Conservation (phyloP, 1,140 invertebrate genomes). For the Drosophila pandora region DNA sequence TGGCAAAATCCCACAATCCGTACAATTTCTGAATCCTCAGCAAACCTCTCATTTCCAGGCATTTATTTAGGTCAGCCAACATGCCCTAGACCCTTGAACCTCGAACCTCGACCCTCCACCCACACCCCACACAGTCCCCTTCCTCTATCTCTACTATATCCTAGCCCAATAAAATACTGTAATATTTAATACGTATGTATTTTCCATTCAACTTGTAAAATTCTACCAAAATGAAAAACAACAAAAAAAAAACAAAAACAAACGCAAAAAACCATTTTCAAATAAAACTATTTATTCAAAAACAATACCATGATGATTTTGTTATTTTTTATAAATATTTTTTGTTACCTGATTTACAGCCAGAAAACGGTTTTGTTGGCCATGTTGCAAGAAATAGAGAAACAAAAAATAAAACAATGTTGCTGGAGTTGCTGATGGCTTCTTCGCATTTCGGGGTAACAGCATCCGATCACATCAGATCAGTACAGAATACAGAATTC, state of each 20-base stretch:
- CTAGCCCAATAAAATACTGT: slow-evolving; percentile 61
- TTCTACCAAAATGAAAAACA: slow-evolving; percentile 72
- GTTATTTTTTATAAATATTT: slow-evolving; percentile 28
- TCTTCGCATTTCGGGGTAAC: slow-evolving; percentile 17
- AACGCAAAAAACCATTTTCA: slow-evolving; percentile 71
- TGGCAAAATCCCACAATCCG: slow-evolving; percentile 11
- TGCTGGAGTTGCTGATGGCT: slow-evolving; percentile 28
- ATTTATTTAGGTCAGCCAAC: slow-evolving; percentile 20
- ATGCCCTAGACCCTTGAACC: slow-evolving; percentile 8
- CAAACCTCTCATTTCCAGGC: slow-evolving; percentile 4
- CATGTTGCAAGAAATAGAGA: slow-evolving; percentile 32
- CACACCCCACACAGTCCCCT: not conserved
- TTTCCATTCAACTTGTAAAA: slow-evolving; percentile 81
- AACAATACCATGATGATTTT: slow-evolving; percentile 59
- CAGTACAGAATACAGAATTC: not conserved
- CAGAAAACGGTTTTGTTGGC: slow-evolving; percentile 30
- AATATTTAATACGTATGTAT: slow-evolving; percentile 78
- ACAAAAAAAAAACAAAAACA: slow-evolving; percentile 41
- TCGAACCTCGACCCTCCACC: not conserved
- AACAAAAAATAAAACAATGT: slow-evolving; percentile 1
- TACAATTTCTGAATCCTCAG: slow-evolving; percentile 19
- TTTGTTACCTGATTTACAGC: slow-evolving; percentile 58
- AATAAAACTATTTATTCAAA: slow-evolving; percentile 83
- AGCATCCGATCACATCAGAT: not conserved
- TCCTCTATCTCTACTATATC: slow-evolving; percentile 18